Evolutionary conservation across 2,888 invertebrate species (phyloP).

Genomic region (Petrolisthes manimaculis): DNA sequence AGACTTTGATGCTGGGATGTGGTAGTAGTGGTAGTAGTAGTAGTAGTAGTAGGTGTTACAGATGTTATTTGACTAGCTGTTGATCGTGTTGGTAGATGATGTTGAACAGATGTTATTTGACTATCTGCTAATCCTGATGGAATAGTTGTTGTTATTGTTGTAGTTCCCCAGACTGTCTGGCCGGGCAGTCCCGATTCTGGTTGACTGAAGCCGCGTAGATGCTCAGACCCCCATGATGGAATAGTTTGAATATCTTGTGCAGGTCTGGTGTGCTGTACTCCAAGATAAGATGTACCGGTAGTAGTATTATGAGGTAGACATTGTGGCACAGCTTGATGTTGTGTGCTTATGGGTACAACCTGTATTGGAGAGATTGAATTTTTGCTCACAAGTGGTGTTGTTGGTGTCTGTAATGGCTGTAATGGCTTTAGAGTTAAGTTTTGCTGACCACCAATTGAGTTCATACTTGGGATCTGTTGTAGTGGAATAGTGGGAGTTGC

Average conservation of each 20-base stretch:
- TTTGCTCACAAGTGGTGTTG: not conserved
- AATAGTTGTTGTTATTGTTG: not conserved
- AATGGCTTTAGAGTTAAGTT: conserved; percentile 12
- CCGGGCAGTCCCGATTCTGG: too few relatives aligned
- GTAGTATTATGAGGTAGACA: too few relatives aligned
- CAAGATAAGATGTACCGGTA: too few relatives aligned
- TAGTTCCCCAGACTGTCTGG: too few relatives aligned
- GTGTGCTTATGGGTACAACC: not conserved
- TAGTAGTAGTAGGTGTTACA: too few relatives aligned
- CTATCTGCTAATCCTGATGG: not conserved
- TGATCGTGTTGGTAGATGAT: not conserved
- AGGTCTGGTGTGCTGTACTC: too few relatives aligned
- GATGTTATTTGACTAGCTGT: not conserved
- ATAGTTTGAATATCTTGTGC: too few relatives aligned
- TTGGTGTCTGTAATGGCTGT: not conserved
- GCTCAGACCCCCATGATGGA: too few relatives aligned
- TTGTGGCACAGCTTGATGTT: too few relatives aligned
- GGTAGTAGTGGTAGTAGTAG: not conserved
- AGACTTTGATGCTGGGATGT: not conserved
- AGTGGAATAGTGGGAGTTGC: conserved; percentile 7
- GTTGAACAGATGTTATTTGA: not conserved
- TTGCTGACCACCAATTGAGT: not conserved
- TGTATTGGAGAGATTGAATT: not conserved
- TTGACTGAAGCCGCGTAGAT: too few relatives aligned
- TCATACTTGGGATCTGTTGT: conserved; percentile 19